Conservation (phyloP, 2,888 invertebrate species). For the Yponomeuta evonymella region DNA sequence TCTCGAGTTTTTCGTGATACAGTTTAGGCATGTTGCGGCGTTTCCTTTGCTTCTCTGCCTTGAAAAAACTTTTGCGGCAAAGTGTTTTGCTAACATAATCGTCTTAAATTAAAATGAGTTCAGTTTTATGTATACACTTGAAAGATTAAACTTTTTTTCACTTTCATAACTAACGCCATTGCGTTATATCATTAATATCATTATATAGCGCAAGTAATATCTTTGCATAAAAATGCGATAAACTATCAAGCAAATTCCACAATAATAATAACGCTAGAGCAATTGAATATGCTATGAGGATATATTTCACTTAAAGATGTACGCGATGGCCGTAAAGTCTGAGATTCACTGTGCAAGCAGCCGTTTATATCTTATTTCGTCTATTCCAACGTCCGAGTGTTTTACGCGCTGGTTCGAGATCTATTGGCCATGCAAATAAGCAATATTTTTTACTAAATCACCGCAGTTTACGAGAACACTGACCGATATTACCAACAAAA, state of each 20-base stretch:
- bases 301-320: constrained; percentile 55
- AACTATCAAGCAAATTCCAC: background rate
- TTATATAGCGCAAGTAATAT: background rate
- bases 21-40: background rate
- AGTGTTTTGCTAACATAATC: background rate
- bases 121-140: background rate
- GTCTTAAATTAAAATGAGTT: background rate
- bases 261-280: constrained; percentile 22
- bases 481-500: constrained; percentile 37
- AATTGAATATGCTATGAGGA: constrained; percentile 48
- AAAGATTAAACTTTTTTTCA: background rate
- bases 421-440: constrained; percentile 64
- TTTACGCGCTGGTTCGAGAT: constrained; percentile 48
- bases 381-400: constrained; percentile 53
- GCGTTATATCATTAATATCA: too few relatives aligned
- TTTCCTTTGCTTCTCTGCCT: background rate
- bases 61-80: background rate
- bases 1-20: background rate
- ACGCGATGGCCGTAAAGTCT: constrained; percentile 54
- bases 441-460: constrained; percentile 59
- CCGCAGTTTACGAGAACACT: constrained; percentile 43
- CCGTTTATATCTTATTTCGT: constrained; percentile 61
- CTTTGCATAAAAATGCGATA: background rate
- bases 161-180: too few relatives aligned
- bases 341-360: constrained; percentile 49